Percentiles rank a stretch among this genome's conserved stretches.
Conservation (phyloP, 2,113 vertebrate genomes). For the Corythoichthys haematopterus region DNA sequence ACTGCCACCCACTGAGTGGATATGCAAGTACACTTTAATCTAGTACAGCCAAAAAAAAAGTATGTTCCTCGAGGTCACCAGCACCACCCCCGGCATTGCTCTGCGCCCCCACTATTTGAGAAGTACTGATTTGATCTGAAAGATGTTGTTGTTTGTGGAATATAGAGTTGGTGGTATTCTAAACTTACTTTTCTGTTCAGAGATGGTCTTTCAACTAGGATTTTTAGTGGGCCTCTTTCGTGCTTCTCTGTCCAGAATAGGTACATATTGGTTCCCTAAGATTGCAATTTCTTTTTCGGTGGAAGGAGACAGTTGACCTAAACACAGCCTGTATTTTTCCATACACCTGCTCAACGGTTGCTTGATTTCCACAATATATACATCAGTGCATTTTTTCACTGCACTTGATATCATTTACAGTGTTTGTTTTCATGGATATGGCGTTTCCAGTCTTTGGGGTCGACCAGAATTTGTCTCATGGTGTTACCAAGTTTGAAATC, state of each 20-base stretch:
- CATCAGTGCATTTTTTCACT: not conserved
- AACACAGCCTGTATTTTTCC: not conserved
- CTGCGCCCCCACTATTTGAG: too few species aligned
- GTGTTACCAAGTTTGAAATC: not conserved
- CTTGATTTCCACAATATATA: not conserved
- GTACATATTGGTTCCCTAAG: not conserved
- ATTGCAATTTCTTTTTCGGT: not conserved
- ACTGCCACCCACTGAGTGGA: too few species aligned
- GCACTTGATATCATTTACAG: not conserved
- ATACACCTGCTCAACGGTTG: not conserved
- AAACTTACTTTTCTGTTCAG: too few species aligned
- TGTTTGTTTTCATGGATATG: not conserved
- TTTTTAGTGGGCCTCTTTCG: too few species aligned
- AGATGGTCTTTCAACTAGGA: too few species aligned
- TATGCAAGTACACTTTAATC: too few species aligned
- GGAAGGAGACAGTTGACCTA: not conserved
- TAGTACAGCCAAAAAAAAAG: too few species aligned
- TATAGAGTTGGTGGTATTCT: too few species aligned
- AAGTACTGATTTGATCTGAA: too few species aligned
- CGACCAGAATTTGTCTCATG: not conserved
- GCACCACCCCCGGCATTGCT: too few species aligned
- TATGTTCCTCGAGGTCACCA: too few species aligned
- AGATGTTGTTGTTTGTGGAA: too few species aligned
- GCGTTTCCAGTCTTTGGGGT: not conserved
- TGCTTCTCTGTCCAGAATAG: not conserved